Evolutionary conservation across 2,113 vertebrate genomes (phyloP).

Genomic region (Paracanthobrama guichenoti): DNA sequence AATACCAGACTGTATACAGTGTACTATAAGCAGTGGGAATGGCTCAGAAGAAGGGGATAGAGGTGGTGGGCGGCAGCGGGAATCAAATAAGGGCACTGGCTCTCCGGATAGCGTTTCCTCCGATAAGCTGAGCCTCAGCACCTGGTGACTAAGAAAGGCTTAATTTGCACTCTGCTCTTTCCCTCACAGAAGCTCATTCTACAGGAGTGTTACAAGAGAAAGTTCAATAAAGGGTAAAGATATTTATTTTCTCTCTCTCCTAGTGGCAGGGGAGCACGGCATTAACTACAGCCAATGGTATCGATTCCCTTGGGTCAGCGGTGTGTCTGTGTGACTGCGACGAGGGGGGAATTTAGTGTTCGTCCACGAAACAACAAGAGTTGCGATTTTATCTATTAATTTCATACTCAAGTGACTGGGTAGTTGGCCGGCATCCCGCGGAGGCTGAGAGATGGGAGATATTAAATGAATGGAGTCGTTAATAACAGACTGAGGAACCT

Average conservation of each 20-base stretch:
- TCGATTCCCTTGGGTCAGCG: slow-evolving; percentile 45
- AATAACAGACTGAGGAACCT: slow-evolving; percentile 39
- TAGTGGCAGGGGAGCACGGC: slow-evolving; percentile 33
- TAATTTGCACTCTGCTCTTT: slow-evolving; percentile 45
- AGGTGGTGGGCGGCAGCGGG: slow-evolving; percentile 13
- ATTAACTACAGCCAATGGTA: slow-evolving; percentile 43
- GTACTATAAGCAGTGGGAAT: background rate
- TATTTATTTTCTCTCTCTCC: slow-evolving; percentile 48
- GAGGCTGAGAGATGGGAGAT: slow-evolving; percentile 30
- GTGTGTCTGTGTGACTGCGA: slow-evolving; percentile 39
- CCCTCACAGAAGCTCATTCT: slow-evolving; percentile 27
- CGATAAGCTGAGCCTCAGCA: slow-evolving; percentile 25
- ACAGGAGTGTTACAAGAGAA: slow-evolving; percentile 45
- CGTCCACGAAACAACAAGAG: slow-evolving; percentile 27
- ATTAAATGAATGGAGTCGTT: slow-evolving; percentile 48
- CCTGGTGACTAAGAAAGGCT: slow-evolving; percentile 36
- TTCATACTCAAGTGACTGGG: slow-evolving; percentile 39
- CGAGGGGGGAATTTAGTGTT: slow-evolving; percentile 35
- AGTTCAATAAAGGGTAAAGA: slow-evolving; percentile 57
- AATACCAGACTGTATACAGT: background rate
- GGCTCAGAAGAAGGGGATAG: background rate
- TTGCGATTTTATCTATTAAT: slow-evolving; percentile 51
- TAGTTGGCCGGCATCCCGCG: slow-evolving; percentile 34
- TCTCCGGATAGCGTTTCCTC: slow-evolving; percentile 15
- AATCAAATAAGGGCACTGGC: slow-evolving; percentile 32